Evolutionary conservation across 1,140 invertebrate species (phyloP).

Genomic region (Trigoniulus corallinus): DNA sequence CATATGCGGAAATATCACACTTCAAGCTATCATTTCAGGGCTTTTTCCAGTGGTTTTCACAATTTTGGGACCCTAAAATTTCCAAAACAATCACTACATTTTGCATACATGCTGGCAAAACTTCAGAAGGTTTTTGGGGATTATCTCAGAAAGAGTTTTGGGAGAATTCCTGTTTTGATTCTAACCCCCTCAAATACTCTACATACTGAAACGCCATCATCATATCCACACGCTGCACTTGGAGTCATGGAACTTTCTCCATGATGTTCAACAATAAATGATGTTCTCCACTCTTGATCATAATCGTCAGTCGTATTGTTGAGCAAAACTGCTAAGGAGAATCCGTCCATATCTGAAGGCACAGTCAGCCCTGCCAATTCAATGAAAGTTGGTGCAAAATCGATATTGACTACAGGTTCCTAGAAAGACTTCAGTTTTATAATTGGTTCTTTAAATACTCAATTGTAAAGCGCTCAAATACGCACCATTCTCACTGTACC

Average conservation of each 20-base stretch:
- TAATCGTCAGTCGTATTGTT: slow-evolving; percentile 13
- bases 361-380: slow-evolving; percentile 37
- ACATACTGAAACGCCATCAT: background rate
- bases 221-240: background rate
- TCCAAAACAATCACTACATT: no score
- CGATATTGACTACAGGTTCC: slow-evolving; percentile 50
- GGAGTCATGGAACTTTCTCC: slow-evolving; percentile 6
- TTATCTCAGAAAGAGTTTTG: no score
- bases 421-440: no score
- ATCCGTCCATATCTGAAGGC: slow-evolving; percentile 43
- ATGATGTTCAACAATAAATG: slow-evolving; percentile 17
- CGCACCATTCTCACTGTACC: slow-evolving; percentile 19
- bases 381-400: slow-evolving; percentile 64
- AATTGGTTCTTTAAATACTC: no score
- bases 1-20: no score
- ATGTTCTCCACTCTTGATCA: slow-evolving; percentile 3
- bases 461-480: no score
- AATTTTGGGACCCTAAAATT: no score
- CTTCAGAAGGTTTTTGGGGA: no score
- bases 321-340: slow-evolving; percentile 30
- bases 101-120: no score
- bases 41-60: no score
- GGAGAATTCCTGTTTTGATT: background rate
- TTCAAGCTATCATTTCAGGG: no score
- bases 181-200: background rate